Evolutionary conservation across 2,797 vertebrate species (phyloP).

Genomic region (Gymnodraco acuticeps): DNA sequence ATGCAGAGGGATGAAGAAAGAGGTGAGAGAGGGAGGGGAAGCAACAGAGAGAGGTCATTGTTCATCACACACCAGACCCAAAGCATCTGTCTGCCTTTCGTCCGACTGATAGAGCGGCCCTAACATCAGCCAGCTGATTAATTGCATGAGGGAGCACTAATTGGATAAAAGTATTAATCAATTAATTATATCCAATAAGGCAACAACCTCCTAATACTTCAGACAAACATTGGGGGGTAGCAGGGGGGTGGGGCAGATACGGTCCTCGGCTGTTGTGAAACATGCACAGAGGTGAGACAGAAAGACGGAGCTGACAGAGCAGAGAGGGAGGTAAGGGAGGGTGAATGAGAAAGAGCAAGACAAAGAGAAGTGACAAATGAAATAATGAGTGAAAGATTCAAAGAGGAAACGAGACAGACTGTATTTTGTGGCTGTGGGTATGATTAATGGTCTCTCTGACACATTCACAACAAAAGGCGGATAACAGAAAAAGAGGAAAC

Average conservation of each 20-base stretch:
- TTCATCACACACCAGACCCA: conserved; percentile 74
- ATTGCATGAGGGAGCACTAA: conserved; percentile 87
- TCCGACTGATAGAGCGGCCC: conserved; percentile 70
- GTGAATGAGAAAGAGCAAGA: conserved; percentile 22
- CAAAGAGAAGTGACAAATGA: conserved; percentile 32
- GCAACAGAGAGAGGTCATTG: conserved; percentile 58
- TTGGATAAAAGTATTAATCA: conserved; percentile 88
- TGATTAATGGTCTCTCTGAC: conserved; percentile 80
- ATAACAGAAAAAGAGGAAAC: conserved; percentile 57
- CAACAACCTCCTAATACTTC: conserved; percentile 81
- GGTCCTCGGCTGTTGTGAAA: conserved; percentile 52
- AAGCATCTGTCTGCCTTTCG: conserved; percentile 76
- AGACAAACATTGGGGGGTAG: conserved; percentile 80
- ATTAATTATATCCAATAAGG: conserved; percentile 86
- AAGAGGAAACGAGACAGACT: conserved; percentile 40
- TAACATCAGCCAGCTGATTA: conserved; percentile 83
- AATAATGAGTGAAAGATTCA: conserved; percentile 38
- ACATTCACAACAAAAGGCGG: conserved; percentile 60
- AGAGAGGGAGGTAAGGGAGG: not conserved
- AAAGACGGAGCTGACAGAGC: conserved; percentile 41
- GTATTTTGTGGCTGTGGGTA: conserved; percentile 30
- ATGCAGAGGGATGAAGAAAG: not conserved
- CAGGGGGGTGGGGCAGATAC: conserved; percentile 38
- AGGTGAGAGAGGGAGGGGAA: no score
- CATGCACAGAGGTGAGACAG: conserved; percentile 53